Evolutionary conservation across 1,140 invertebrate genomes (phyloP).

Genomic region (Littorina saxatilis): DNA sequence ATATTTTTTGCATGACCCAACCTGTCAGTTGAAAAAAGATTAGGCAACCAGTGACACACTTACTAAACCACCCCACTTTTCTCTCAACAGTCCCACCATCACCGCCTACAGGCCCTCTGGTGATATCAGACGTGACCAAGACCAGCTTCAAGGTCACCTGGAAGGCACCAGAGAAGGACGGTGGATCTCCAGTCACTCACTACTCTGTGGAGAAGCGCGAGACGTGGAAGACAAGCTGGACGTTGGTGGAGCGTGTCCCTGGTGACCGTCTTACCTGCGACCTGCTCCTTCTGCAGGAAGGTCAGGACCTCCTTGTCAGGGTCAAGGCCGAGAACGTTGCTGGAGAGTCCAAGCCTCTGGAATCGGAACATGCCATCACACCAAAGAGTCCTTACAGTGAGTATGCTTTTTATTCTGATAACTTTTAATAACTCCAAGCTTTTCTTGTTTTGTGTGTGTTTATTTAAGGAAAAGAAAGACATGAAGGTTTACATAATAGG

Average conservation of each 20-base stretch:
- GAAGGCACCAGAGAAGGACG: slow-evolving; percentile 93
- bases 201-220: slow-evolving; percentile 98
- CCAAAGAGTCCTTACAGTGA: slow-evolving; percentile 97
- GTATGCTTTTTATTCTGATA: slow-evolving; percentile 79
- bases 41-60: too few species aligned
- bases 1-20: too few species aligned
- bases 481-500: too few species aligned
- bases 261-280: slow-evolving; percentile 76
- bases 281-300: slow-evolving; percentile 87
- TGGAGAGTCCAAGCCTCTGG: slow-evolving; percentile 78
- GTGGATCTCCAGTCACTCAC: slow-evolving; percentile 87
- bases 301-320: slow-evolving; percentile 81
- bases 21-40: too few species aligned
- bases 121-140: slow-evolving; percentile 77
- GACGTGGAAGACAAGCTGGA: slow-evolving; percentile 61
- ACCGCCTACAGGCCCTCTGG: slow-evolving; percentile 85
- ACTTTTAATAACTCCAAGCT: too few species aligned
- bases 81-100: slow-evolving; percentile 62
- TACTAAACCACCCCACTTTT: too few species aligned
- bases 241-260: slow-evolving; percentile 56
- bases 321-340: slow-evolving; percentile 73
- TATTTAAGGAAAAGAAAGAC: too few species aligned
- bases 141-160: slow-evolving; percentile 86
- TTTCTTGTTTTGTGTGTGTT: too few species aligned
- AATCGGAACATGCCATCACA: slow-evolving; percentile 85